Evolutionary conservation across 2,113 vertebrate species (phyloP).

Genomic region (Setophaga petechia): DNA sequence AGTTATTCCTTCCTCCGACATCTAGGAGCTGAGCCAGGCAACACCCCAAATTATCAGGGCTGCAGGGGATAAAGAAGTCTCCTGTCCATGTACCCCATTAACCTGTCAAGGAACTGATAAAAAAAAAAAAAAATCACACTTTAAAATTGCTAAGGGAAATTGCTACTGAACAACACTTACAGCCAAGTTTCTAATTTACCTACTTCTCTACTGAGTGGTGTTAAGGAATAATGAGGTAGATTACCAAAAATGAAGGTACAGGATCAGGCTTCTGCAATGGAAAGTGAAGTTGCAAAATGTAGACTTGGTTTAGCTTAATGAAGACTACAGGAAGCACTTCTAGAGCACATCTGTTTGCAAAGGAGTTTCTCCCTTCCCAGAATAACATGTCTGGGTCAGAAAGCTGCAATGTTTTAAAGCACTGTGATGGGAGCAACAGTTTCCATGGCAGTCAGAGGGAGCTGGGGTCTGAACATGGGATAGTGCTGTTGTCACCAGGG

Average conservation of each 20-base stretch:
- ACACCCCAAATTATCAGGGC: not conserved
- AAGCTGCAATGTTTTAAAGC: not conserved
- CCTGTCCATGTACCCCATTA: not conserved
- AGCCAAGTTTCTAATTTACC: not conserved
- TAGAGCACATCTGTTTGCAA: not conserved
- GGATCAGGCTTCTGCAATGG: not conserved
- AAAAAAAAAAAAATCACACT: not conserved
- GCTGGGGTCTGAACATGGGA: not conserved
- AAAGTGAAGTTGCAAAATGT: not conserved
- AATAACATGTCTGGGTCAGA: not conserved
- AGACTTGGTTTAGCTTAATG: not conserved
- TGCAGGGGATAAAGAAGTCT: slow-evolving; percentile 24
- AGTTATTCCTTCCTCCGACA: not conserved
- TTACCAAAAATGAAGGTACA: not conserved
- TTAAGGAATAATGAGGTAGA: not conserved
- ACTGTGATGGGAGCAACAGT: not conserved
- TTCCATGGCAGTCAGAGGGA: not conserved
- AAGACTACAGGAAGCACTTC: not conserved
- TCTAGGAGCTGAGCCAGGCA: slow-evolving; percentile 19
- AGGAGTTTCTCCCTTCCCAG: not conserved
- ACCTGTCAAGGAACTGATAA: not conserved
- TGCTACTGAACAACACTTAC: not conserved
- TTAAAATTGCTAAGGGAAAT: not conserved
- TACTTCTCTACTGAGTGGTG: not conserved
- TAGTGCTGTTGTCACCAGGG: not conserved